A percentile compares a stretch with the other conserved stretches of the same genome.
phyloP scores from a whole-genome alignment of 2,888 invertebrate genomes.

The Lumbricus terrestris region DNA sequence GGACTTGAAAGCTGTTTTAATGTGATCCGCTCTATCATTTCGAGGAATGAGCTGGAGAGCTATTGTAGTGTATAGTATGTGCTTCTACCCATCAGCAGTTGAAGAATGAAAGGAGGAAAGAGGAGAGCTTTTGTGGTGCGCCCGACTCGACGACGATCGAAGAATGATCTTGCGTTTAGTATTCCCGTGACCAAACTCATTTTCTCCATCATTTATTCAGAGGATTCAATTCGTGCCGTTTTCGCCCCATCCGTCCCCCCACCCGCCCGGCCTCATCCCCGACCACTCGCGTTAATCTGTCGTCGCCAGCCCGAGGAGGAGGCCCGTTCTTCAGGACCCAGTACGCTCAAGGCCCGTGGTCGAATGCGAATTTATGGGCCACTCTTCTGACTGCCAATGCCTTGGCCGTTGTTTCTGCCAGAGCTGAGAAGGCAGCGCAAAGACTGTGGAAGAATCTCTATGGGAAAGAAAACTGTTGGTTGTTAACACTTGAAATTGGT shows the following conservation, averaged over 20 bases:
- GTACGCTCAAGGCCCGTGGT: neutral
- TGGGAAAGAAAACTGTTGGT: neutral
- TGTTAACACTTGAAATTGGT: neutral
- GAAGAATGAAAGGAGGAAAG: too few relatives aligned
- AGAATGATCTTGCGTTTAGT: slow-evolving; percentile 10
- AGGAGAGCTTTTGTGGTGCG: neutral
- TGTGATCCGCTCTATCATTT: neutral
- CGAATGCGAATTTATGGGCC: neutral
- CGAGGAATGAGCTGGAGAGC: neutral
- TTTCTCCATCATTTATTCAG: neutral
- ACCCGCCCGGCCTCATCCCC: neutral
- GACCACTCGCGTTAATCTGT: neutral
- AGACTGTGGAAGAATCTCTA: neutral
- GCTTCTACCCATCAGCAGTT: neutral
- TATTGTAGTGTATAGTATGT: neutral
- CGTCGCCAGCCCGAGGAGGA: neutral
- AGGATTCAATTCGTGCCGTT: slow-evolving; percentile 14
- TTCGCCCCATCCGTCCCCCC: neutral
- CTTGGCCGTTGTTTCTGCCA: neutral
- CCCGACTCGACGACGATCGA: neutral
- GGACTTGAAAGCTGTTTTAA: neutral
- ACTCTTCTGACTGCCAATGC: neutral
- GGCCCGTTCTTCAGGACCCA: neutral
- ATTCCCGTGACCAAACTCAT: neutral
- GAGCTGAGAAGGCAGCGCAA: neutral